Conservation (phyloP, 1,140 invertebrate genomes). For the Dendroctonus ponderosae region DNA sequence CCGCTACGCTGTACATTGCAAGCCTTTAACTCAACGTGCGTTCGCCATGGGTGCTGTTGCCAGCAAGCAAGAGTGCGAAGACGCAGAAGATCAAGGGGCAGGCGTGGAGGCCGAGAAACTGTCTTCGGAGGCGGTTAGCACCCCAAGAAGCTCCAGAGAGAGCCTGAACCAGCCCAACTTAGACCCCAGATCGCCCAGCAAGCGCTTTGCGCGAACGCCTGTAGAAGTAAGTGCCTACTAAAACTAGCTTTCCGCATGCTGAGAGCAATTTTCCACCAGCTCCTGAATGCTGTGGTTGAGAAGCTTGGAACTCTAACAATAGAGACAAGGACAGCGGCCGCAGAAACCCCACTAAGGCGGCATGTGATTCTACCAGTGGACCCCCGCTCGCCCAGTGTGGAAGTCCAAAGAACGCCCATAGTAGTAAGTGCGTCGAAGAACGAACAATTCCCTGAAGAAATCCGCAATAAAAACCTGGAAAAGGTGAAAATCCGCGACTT, state of each 20-base stretch:
- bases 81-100: too few relatives aligned
- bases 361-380: constrained; percentile 42
- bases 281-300: constrained; percentile 25
- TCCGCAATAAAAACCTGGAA: constrained; percentile 45
- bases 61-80: too few relatives aligned
- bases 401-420: constrained; percentile 53
- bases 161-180: background rate
- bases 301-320: constrained; percentile 23
- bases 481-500: constrained; percentile 29
- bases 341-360: constrained; percentile 45
- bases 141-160: too few relatives aligned
- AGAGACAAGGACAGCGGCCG: constrained; percentile 22
- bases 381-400: constrained; percentile 52
- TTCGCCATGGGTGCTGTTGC: too few relatives aligned
- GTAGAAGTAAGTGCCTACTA: constrained; percentile 43
- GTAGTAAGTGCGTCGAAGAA: constrained; percentile 42
- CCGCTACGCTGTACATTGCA: too few relatives aligned
- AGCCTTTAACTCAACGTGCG: too few relatives aligned
- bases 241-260: background rate
- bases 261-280: constrained; percentile 17
- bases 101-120: too few relatives aligned
- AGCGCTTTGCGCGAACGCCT: constrained; percentile 52
- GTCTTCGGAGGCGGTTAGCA: too few relatives aligned
- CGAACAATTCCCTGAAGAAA: constrained; percentile 40
- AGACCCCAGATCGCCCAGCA: constrained; percentile 53